Evolutionary conservation across 1,140 invertebrate genomes (phyloP).

Genomic region (Drosophila simulans): DNA sequence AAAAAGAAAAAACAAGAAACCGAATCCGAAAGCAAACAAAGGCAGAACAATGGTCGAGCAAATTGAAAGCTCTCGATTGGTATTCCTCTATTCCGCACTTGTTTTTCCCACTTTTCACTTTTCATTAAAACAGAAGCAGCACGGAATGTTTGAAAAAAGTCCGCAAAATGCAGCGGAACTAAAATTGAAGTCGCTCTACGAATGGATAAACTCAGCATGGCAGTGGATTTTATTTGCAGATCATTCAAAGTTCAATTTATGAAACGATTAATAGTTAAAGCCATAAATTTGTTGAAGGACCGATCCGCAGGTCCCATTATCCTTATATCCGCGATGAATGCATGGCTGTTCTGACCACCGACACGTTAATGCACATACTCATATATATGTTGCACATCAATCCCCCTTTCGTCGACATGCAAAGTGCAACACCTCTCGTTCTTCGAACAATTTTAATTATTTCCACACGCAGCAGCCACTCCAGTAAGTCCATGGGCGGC

Average conservation of each 20-base stretch:
- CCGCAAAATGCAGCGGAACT: not conserved
- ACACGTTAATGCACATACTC: slow-evolving; percentile 8
- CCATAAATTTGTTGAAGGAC: not conserved
- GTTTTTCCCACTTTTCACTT: slow-evolving; percentile 12
- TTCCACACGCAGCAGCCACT: slow-evolving; percentile 12
- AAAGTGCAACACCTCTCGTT: not conserved
- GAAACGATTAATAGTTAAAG: too few species aligned
- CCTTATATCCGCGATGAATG: not conserved
- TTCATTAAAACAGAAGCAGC: slow-evolving; percentile 16
- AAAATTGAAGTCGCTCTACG: not conserved
- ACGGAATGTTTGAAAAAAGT: not conserved
- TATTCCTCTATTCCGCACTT: slow-evolving; percentile 11
- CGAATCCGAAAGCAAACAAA: slow-evolving; percentile 31
- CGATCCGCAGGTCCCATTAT: not conserved
- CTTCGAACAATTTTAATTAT: slow-evolving; percentile 39
- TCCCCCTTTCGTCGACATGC: not conserved
- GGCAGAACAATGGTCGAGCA: slow-evolving; percentile 32
- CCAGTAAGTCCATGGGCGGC: slow-evolving; percentile 3
- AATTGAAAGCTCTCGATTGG: slow-evolving; percentile 31
- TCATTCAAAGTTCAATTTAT: too few species aligned
- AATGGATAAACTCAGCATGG: not conserved
- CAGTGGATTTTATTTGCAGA: too few species aligned
- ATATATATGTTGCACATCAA: not conserved
- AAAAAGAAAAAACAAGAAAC: not conserved
- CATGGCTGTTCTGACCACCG: slow-evolving; percentile 7